Evolutionary conservation across 53 echinoderm and acorn worm species (phyloP).

Genomic region (Paracentrotus lividus): DNA sequence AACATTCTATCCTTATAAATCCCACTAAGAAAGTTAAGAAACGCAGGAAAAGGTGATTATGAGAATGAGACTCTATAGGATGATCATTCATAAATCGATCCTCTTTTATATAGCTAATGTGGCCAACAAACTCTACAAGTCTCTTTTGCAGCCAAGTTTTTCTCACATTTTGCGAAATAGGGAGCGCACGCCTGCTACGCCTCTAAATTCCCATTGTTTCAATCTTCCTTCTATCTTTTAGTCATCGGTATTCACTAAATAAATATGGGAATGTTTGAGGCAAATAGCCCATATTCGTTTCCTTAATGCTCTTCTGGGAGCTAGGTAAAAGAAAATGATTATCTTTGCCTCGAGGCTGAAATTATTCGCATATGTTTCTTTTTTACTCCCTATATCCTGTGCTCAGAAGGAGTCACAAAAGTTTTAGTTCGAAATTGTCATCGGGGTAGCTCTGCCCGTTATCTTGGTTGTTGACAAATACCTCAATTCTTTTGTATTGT

Average conservation of each 20-base stretch:
- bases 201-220: neutral
- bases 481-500: too few relatives aligned
- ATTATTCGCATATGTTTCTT: constrained; percentile 36
- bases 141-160: neutral
- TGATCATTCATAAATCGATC: too few relatives aligned
- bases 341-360: constrained; percentile 38
- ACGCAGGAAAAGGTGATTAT: too few relatives aligned
- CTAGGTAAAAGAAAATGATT: constrained; percentile 30
- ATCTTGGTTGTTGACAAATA: neutral
- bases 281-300: constrained; percentile 31
- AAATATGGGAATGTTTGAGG: neutral
- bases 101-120: too few relatives aligned
- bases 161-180: neutral
- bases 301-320: constrained; percentile 19
- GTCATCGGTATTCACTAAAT: neutral
- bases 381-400: neutral
- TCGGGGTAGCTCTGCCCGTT: neutral
- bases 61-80: too few relatives aligned
- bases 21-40: too few relatives aligned
- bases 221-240: neutral
- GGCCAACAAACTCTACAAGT: neutral
- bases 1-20: too few relatives aligned
- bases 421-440: neutral
- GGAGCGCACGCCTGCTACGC: too few relatives aligned
- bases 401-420: neutral